Conservation (phyloP, 1,140 invertebrate species). For the Ceratina japonica region DNA sequence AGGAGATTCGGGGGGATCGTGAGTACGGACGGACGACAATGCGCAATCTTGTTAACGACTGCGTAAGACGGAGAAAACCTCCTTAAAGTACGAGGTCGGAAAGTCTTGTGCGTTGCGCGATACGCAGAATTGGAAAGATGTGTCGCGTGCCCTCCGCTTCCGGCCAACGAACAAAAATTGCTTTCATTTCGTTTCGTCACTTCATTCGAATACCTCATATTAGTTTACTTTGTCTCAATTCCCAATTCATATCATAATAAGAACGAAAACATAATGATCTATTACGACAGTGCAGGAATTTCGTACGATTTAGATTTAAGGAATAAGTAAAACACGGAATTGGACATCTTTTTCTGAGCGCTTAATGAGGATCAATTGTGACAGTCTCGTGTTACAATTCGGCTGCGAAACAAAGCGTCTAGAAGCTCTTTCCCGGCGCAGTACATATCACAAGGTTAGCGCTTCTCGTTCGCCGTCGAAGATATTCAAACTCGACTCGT, state of each 20-base stretch:
- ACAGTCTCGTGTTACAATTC: slow-evolving; percentile 32
- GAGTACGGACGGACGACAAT: slow-evolving; percentile 39
- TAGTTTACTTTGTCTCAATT: background rate
- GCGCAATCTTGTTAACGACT: slow-evolving; percentile 53
- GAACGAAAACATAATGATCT: too few species aligned
- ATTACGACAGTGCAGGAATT: too few species aligned
- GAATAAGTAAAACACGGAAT: background rate
- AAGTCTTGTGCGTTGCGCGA: slow-evolving; percentile 22
- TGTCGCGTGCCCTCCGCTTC: slow-evolving; percentile 12
- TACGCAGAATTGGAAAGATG: slow-evolving; percentile 33
- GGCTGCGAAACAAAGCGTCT: background rate
- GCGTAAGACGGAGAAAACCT: slow-evolving; percentile 42
- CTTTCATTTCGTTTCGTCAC: background rate
- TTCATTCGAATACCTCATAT: background rate
- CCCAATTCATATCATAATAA: too few species aligned
- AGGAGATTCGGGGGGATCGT: slow-evolving; percentile 71
- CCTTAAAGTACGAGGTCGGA: slow-evolving; percentile 33
- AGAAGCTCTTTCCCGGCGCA: background rate
- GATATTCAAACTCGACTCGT: slow-evolving; percentile 5
- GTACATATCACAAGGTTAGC: background rate
- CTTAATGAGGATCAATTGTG: slow-evolving; percentile 14
- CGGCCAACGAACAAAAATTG: background rate
- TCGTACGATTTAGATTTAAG: too few species aligned
- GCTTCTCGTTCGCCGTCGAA: slow-evolving; percentile 12
- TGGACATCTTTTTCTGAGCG: background rate